Evolutionary conservation across 35 echinoderm and acorn worm species (phyloP).

Genomic region (Heliocidaris tuberculata): DNA sequence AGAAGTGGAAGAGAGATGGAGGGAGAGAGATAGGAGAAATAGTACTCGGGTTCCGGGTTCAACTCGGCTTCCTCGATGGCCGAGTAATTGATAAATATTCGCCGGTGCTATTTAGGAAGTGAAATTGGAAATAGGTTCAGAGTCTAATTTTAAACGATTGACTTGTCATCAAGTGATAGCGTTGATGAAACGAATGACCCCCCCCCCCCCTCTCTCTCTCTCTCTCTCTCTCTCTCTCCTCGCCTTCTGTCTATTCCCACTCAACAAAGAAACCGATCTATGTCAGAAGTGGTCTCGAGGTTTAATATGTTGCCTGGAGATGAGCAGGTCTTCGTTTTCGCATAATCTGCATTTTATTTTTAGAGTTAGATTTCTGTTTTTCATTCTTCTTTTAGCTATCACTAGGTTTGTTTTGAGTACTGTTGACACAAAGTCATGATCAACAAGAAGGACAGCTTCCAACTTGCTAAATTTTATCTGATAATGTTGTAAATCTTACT

Average conservation of each 20-base stretch:
- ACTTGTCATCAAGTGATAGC: background rate
- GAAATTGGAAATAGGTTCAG: background rate
- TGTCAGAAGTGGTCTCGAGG: background rate
- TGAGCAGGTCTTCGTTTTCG: background rate
- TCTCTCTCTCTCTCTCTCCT: too few relatives aligned
- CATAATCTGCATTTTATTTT: background rate
- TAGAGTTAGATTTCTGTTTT: background rate
- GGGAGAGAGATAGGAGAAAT: background rate
- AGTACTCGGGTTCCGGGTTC: background rate
- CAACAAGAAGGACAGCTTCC: too few relatives aligned
- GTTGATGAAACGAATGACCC: background rate
- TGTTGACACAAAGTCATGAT: too few relatives aligned
- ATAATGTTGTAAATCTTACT: too few relatives aligned
- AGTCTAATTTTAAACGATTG: background rate
- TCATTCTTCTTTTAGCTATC: background rate
- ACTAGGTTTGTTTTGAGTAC: too few relatives aligned
- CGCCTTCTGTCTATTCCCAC: too few relatives aligned
- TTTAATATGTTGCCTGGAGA: background rate
- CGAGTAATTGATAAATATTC: conserved; percentile 10
- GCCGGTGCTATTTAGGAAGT: conserved; percentile 7
- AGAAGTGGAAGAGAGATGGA: background rate
- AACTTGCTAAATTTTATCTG: too few relatives aligned
- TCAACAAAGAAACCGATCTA: background rate
- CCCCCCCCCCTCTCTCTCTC: background rate
- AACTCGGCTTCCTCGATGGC: background rate